Conservation (phyloP, 2,888 invertebrate genomes). For the Stenurella melanura region DNA sequence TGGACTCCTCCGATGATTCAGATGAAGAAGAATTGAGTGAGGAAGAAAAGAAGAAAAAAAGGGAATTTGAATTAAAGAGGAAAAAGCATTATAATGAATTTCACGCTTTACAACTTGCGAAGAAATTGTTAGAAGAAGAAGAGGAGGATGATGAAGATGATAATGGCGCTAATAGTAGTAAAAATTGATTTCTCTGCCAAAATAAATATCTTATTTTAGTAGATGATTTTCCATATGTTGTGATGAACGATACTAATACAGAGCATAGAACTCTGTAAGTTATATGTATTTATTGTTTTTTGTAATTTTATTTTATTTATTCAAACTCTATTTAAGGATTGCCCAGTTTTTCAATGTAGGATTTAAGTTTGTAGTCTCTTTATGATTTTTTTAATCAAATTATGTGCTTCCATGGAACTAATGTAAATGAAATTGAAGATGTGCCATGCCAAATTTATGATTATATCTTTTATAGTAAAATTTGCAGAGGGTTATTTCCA, state of each 20-base stretch:
- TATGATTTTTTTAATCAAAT: slow-evolving; percentile 17
- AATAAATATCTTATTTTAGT: slow-evolving; percentile 45
- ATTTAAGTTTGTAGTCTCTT: slow-evolving; percentile 37
- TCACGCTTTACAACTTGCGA: slow-evolving; percentile 93
- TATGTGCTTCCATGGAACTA: slow-evolving; percentile 50
- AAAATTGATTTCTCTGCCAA: slow-evolving; percentile 36
- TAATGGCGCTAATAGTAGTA: slow-evolving; percentile 49
- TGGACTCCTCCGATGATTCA: slow-evolving; percentile 67
- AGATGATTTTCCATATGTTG: slow-evolving; percentile 53
- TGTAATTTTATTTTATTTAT: slow-evolving; percentile 48
- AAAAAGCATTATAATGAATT: slow-evolving; percentile 99
- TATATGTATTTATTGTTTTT: slow-evolving; percentile 47
- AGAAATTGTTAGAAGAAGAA: slow-evolving; percentile 92
- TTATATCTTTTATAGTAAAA: neutral
- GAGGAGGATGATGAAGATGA: slow-evolving; percentile 85
- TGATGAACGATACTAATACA: slow-evolving; percentile 51
- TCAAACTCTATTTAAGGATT: slow-evolving; percentile 48
- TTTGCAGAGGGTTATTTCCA: neutral
- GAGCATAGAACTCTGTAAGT: slow-evolving; percentile 49
- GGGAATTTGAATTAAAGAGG: slow-evolving; percentile 92
- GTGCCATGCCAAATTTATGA: slow-evolving; percentile 46
- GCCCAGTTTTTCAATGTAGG: slow-evolving; percentile 44
- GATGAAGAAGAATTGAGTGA: slow-evolving; percentile 72
- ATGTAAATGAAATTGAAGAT: slow-evolving; percentile 40
- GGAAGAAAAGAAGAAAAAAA: slow-evolving; percentile 79